phyloP scores from a whole-genome alignment of 2,797 vertebrate species.

The Myiothlypis chrysogaster region DNA sequence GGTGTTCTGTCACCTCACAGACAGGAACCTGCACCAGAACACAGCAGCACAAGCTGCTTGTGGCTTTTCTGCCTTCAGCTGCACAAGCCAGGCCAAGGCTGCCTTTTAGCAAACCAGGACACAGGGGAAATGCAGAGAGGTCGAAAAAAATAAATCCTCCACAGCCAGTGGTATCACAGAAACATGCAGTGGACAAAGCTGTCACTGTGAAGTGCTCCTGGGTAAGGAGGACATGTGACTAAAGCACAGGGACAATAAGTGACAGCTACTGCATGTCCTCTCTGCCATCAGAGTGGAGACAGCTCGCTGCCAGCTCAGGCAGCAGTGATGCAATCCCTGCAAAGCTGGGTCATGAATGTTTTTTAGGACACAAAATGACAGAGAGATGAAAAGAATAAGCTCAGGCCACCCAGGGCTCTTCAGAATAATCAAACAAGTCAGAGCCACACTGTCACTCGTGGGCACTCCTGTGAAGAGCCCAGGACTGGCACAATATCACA shows the following conservation, averaged over 20 bases:
- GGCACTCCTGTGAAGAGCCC: neutral
- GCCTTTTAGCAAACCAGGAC: neutral
- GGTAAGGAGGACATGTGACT: neutral
- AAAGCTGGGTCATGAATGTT: neutral
- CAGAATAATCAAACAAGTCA: neutral
- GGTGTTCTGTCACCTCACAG: rapidly evolving
- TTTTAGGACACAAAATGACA: neutral
- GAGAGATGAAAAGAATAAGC: neutral
- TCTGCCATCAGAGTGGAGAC: neutral
- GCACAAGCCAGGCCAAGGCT: neutral
- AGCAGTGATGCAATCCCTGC: neutral
- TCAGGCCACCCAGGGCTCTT: neutral
- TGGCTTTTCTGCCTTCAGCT: neutral
- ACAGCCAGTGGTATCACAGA: rapidly evolving
- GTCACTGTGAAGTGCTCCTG: neutral
- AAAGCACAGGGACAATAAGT: neutral
- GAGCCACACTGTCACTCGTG: neutral
- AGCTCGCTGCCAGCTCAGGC: neutral
- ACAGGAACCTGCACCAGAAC: neutral
- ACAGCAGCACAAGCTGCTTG: neutral
- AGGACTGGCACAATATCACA: neutral
- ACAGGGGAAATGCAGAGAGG: neutral
- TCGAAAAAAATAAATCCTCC: neutral
- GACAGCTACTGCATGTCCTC: neutral
- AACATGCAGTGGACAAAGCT: neutral